Percentiles rank a stretch among this genome's conserved stretches.
phyloP scores from a whole-genome alignment of 2,888 invertebrate genomes.

The Chrysodeixis includens region DNA sequence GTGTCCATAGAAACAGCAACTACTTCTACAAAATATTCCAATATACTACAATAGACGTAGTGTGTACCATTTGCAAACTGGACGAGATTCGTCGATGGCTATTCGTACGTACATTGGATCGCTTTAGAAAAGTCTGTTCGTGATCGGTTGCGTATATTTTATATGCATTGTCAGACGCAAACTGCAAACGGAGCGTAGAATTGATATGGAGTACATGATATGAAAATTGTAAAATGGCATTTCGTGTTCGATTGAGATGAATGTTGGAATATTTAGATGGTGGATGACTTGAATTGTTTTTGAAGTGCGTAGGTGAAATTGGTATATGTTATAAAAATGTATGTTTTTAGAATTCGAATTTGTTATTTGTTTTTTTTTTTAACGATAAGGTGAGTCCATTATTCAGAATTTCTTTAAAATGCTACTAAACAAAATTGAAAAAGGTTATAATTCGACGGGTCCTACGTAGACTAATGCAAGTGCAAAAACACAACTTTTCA shows the following conservation, averaged over 20 bases:
- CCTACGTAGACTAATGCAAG: too few species aligned
- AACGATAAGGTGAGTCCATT: too few species aligned
- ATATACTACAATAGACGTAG: not conserved
- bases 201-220: constrained; percentile 30
- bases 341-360: too few species aligned
- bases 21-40: not conserved
- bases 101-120: not conserved
- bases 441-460: too few species aligned
- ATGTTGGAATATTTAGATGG: not conserved
- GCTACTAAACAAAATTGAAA: too few species aligned
- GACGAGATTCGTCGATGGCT: not conserved
- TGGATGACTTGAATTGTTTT: not conserved
- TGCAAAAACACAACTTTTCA: too few species aligned
- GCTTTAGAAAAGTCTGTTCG: constrained; percentile 7
- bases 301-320: too few species aligned
- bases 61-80: constrained; percentile 5
- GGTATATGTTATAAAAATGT: too few species aligned
- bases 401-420: too few species aligned
- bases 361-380: too few species aligned
- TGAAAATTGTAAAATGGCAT: constrained; percentile 38
- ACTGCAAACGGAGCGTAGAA: constrained; percentile 37
- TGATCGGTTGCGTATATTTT: constrained; percentile 9
- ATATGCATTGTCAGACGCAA: constrained; percentile 24
- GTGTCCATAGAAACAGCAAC: not conserved
- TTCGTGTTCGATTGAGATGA: constrained; percentile 12